Evolutionary conservation across 2,113 vertebrate genomes (phyloP).

Genomic region (Cervus canadensis): DNA sequence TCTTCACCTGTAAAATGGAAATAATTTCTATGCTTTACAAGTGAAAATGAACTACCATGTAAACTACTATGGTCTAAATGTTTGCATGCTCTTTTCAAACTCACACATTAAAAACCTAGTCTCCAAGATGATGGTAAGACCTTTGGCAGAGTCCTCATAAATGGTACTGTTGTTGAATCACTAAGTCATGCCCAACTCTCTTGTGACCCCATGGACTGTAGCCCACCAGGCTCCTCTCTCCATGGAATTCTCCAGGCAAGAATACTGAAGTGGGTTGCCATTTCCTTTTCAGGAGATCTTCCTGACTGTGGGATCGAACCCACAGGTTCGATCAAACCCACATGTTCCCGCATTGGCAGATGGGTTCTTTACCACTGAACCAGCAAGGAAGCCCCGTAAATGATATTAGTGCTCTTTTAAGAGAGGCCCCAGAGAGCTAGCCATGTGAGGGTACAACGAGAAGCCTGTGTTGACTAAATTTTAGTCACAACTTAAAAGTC

Average conservation of each 20-base stretch:
- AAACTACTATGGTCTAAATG: not conserved
- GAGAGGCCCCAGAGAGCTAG: not conserved
- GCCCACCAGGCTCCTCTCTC: not conserved
- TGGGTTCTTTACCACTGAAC: not conserved
- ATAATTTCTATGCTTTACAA: not conserved
- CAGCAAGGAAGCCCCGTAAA: not conserved
- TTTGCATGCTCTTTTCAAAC: not conserved
- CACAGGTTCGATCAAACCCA: not conserved
- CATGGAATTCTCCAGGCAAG: not conserved
- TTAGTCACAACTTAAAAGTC: not conserved
- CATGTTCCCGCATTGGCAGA: not conserved
- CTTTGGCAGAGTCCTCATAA: not conserved
- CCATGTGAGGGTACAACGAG: not conserved
- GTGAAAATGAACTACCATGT: not conserved
- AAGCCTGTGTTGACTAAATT: not conserved
- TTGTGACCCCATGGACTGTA: not conserved
- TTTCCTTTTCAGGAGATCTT: not conserved
- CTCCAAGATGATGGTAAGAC: not conserved
- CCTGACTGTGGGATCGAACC: not conserved
- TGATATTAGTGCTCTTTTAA: not conserved
- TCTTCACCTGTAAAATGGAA: not conserved
- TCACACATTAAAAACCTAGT: not conserved
- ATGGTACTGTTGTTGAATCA: not conserved
- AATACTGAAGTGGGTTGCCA: not conserved
- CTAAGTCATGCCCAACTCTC: not conserved